Evolutionary conservation across 2,113 vertebrate species (phyloP), one percentile per base, ranked within the genome.

Genomic region (Prunella himalayana): DNA sequence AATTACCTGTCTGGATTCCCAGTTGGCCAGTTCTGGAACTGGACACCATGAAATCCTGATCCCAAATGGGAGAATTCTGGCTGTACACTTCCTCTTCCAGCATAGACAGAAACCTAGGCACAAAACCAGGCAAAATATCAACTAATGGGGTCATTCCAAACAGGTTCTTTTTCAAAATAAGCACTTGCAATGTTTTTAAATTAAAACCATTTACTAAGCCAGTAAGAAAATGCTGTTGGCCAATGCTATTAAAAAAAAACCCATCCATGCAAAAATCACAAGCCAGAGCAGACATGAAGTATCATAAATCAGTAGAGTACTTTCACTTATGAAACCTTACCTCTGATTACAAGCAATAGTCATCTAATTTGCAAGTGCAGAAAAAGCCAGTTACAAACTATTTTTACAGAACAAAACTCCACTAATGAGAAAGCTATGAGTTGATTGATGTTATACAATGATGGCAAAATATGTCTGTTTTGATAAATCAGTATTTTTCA

Each of bases 51-150:
- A 99, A 99, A 97, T 99, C 99, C 94, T 98, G 98, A 97, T 98
- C 99, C 99, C 99, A 99, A 96, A 99, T 99, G 9, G 99, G 99
- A 94, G 99, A 99, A 94, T 98, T 99, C 88, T 98, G 98, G 97
- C 99, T 99, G 96, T 99, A 99, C 50, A 99, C 99, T 97, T 99
- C 99, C 98, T 99, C 99, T 96, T 99, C 99, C 96, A 99, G 96
- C 99, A 99, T 99, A 8, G 99, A 99, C 57, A 99, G 95, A 97
- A 99, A 99, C 94, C 99, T 99, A 95, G 50, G 92, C 25, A 94
- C 28, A 96, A 91, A 88, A 92, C 6, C 15, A 91, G 59, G 50
- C 71, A 49, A 61, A 97, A 81, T 3, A 77, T 47, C 87, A 85
- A 88, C 10, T 63, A 49, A 83, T 4, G 70, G 23, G 28, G 70